A percentile compares a stretch with the other conserved stretches of the same genome.
phyloP scores from a whole-genome alignment of 2,797 vertebrate genomes.

The Heliangelus exortis region DNA sequence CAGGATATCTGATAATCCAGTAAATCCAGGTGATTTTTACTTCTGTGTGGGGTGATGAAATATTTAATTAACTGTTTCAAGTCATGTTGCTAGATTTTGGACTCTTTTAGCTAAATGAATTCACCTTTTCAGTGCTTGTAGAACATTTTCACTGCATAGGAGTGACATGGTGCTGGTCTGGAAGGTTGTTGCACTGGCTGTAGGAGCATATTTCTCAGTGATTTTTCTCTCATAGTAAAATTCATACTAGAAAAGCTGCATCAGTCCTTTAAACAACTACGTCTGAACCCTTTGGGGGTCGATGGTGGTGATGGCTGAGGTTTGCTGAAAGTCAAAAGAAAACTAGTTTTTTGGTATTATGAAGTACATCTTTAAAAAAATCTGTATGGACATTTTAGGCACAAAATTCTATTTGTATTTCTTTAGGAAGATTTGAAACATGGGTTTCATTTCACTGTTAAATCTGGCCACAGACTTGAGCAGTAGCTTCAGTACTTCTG shows the following conservation, averaged over 20 bases:
- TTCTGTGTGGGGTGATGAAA: neutral
- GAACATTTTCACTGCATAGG: neutral
- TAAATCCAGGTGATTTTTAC: conserved; percentile 6
- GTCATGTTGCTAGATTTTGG: neutral
- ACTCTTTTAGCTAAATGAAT: neutral
- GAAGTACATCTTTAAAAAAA: neutral
- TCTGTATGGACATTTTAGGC: neutral
- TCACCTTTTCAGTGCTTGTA: neutral
- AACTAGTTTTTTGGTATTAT: neutral
- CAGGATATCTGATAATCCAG: neutral
- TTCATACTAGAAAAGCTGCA: neutral
- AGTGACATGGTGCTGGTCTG: neutral
- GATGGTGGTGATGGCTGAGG: neutral
- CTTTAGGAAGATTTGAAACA: neutral
- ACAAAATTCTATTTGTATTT: neutral
- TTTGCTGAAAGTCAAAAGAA: neutral
- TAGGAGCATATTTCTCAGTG: neutral
- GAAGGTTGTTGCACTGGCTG: neutral
- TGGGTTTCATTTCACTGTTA: neutral
- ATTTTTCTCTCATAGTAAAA: neutral
- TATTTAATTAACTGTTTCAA: neutral
- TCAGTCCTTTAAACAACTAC: neutral
- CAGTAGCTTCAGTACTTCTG: neutral
- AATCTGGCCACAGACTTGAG: neutral
- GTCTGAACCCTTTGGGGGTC: neutral